Evolutionary conservation across 2,888 invertebrate genomes (phyloP), one percentile per base, ranked within the genome.

Genomic region (Sminthurinus aureus): DNA sequence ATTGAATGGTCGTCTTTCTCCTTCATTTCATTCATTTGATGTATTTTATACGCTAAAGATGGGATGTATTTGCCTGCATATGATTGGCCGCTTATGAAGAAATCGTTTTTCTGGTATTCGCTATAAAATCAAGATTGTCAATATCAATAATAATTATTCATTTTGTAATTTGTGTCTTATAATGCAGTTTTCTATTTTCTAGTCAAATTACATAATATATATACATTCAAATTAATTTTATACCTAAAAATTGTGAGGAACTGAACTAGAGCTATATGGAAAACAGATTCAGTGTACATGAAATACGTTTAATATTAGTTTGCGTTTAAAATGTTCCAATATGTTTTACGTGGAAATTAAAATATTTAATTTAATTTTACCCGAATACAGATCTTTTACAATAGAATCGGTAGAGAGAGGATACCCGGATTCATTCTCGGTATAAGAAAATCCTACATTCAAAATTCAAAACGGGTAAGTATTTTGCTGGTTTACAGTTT

Each of bases 1-100:
- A 38, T 38, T 38, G 38, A 38, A 6, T 38, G 6, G 38, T 38
- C 38, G 38, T 38, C 38, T 78, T 91, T 90, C 0, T 93, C 93
- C 8, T 0, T 64, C 4, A 87, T 90, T 12, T 91, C 91, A 88
- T 93, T 93, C 85, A 93, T 93, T 87, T 93, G 92, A 88, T 94
- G 93, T 82, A 95, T 95, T 0, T 94, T 93, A 89, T 94, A 93
- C 0, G 91, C 92, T 75, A 92, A 87, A 1, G 92, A 89, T 66
- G 92, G 81, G 6, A 18, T 50, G 20, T 81, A 74, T 64, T 81
- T 81, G n/a, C 93, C 96, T 69, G 93, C 96, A 89, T 96, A 97
- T 0, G 96, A 96, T 91, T 98, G 97, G 0, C 98, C 98, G 0
- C 95, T 94, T 0, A 96, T 93, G 91, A 93, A 98, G 90, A 98